Evolutionary conservation across 2,888 invertebrate species (phyloP), one percentile per base, ranked within the genome.

Genomic region (Trimorus sp.): DNA sequence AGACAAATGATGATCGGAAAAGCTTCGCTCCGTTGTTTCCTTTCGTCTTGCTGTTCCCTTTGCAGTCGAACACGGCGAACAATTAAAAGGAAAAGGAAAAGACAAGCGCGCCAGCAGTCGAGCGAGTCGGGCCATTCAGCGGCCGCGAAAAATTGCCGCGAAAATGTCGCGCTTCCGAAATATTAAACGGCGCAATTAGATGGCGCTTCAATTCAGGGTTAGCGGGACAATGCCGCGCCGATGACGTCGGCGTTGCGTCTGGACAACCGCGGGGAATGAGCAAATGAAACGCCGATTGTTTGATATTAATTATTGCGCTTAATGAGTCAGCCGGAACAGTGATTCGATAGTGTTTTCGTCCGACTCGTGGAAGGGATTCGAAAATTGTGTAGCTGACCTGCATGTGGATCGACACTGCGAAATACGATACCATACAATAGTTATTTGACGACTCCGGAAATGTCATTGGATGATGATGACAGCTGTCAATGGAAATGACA

Each of bases 1-100:
- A 69, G 79, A 73, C 73, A 81, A 85, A 86, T 82, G 83, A 74
- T 77, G 81, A 78, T 79, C 80, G 83, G 70, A 70, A 69, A 75
- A 73, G 73, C 80, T 68, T 81, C 76, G 74, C 79, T 78, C 51
- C 71, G 74, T 80, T 83, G 79, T 77, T 83, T 79, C 77, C 78
- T 63, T 80, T 80, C 70, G 83, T 56, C 68, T 51, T 59, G 59
- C 49, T 75, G 73, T 81, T 75, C 81, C 76, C 76, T 83, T 83
- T 82, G 42, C 81, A 77, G 70, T 79, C 56, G 77, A 82, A 83
- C 83, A 83, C 62, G 77, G 51, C 68, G 75, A 66, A 83, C 83
- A 83, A 83, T 83, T 81, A 81, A 78, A 83, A 78, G 59, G 66
- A 83, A 80, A 78, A 83, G 73, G 80, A 65, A 78, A 75, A 75